Percentiles rank a stretch among this genome's conserved stretches.
These are phyloP conservation scores for Orchesella flavescens DNA, from an alignment of 2,888 invertebrate genomes.

Conservation along the genomic window DNA sequence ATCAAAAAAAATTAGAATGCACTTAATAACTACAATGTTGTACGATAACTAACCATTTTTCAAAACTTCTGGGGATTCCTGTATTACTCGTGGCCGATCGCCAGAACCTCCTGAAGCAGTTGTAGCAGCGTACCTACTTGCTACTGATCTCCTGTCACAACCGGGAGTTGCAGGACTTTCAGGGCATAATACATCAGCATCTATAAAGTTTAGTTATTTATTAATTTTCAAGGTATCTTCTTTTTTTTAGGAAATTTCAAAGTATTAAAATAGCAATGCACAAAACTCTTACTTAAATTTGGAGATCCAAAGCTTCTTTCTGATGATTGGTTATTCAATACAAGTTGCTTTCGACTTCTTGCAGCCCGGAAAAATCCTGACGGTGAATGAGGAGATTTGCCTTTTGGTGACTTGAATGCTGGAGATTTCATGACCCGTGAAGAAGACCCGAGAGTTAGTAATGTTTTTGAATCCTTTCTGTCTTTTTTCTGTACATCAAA, in stretches of 20 bases:
- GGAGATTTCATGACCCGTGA: conserved; percentile 55
- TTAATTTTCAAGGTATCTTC: not conserved
- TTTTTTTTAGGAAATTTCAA: not conserved
- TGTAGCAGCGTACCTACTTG: conserved; percentile 41
- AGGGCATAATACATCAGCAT: conserved; percentile 54
- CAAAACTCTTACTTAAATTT: conserved; percentile 8
- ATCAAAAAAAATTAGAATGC: not conserved
- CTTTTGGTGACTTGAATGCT: conserved; percentile 51
- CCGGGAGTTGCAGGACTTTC: conserved; percentile 64
- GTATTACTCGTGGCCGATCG: conserved; percentile 47
- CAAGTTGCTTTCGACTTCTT: conserved; percentile 43
- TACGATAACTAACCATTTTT: conserved; percentile 62
- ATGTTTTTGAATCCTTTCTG: conserved; percentile 58
- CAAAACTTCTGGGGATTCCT: conserved; percentile 61
- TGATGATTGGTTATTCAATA: conserved; percentile 26
- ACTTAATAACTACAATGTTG: too few relatives aligned
- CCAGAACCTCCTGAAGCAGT: conserved; percentile 31
- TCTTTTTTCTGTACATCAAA: conserved; percentile 64
- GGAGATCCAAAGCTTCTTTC: conserved; percentile 29
- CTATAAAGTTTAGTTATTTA: conserved; percentile 36
- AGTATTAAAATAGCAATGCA: not conserved
- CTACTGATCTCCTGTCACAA: conserved; percentile 4
- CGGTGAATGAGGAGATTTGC: conserved; percentile 36
- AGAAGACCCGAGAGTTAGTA: conserved; percentile 42
- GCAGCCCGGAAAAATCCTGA: conserved; percentile 57